These are phyloP conservation scores for Gymnobelideus leadbeateri DNA, from an alignment of 2,113 vertebrate species.

Conservation along the genomic window DNA sequence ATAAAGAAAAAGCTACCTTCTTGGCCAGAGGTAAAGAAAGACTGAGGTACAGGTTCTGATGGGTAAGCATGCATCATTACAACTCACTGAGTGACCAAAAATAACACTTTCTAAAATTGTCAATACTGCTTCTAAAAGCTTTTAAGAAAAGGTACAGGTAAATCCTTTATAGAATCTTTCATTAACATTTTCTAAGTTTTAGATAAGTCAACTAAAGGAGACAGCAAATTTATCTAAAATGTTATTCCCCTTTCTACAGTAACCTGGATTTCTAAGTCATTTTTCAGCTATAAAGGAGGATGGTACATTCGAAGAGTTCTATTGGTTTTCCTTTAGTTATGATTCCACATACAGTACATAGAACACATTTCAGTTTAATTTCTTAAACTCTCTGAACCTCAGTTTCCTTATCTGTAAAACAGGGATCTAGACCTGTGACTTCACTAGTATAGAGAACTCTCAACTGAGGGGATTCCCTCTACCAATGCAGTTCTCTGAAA, in stretches of 20 bases:
- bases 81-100: neutral
- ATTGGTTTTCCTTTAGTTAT: slow-evolving; percentile 37
- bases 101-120: neutral
- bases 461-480: neutral
- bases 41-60: neutral
- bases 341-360: neutral
- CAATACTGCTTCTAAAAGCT: neutral
- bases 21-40: slow-evolving; percentile 28
- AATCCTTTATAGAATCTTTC: neutral
- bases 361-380: neutral
- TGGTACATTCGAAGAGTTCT: neutral
- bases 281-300: slow-evolving; percentile 34
- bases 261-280: slow-evolving; percentile 19
- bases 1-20: slow-evolving; percentile 21
- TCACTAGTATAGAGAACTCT: neutral
- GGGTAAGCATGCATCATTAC: neutral
- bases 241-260: slow-evolving; percentile 25
- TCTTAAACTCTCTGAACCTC: neutral
- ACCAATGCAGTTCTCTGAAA: neutral
- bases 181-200: slow-evolving; percentile 49
- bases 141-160: slow-evolving; percentile 34
- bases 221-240: neutral
- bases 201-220: slow-evolving; percentile 29
- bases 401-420: neutral
- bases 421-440: neutral